Base-by-base conservation (phyloP, 1,140 invertebrate species). In the Gonatopus flavifemur region DNA sequence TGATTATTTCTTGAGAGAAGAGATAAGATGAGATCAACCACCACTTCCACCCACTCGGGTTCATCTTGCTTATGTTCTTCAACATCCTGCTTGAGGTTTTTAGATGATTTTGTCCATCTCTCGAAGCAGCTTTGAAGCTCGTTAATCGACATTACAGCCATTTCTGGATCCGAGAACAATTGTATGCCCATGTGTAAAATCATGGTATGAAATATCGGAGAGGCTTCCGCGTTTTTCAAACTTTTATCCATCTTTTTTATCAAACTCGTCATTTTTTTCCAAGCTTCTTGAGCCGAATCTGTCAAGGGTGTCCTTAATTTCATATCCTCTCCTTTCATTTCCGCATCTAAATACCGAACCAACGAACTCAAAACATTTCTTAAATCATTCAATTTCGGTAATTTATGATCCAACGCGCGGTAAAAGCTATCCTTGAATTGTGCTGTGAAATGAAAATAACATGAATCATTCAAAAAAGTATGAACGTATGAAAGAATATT, bases 21-120 rank as follows among this genome's bases (percentile, higher is more conserved):
- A 24, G 86, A 89, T 15, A 91, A 64, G 25, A 92, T 76, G 15
- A 92, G 76, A 79, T 92, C 89, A 10, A 88, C 81, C 33, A 91
- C 80, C 2, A 92, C 89, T 77, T 91, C 87, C 43, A 88, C 82
- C 89, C 89, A 92, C 54, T 84, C 74, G 12, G 85, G 86, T 67
- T 90, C 86, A 31, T 81, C 76, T 25, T 74, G 64, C 15, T 70
- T 52, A 12, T 55, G 51, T 28, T 49, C 51, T 0, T 52, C 37
- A 43, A 48, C 53, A 12, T 30, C 21, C 24, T 75, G 67, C 61
- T 64, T 74, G 57, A 41, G 62, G 62, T 76, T 78, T 18, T 62
- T 66, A 10, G 72, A 72, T 15, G 70, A 75, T 38, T 76, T 74
- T 52, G 67, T 78, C 10, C 84, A 78, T 68, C 84, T 82, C 41